A percentile compares a stretch with the other conserved stretches of the same genome.
phyloP scores from a whole-genome alignment of 2,113 vertebrate species.

The Sinocyclocheilus anophthalmus region DNA sequence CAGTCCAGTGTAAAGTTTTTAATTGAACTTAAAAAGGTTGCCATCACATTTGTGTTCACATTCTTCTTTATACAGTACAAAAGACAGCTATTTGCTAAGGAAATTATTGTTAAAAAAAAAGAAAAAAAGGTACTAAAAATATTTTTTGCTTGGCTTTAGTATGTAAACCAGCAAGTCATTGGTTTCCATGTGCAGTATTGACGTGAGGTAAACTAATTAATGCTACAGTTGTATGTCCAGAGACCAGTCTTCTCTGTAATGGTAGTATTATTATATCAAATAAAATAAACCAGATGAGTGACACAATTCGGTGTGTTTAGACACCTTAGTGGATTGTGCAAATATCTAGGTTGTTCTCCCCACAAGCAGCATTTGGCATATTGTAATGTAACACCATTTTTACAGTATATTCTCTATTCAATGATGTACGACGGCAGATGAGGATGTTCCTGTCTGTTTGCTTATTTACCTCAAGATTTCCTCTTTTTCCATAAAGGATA shows the following conservation, averaged over 20 bases:
- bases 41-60: conserved; percentile 94
- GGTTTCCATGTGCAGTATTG: conserved; percentile 98
- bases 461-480: conserved; percentile 99
- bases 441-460: conserved; percentile 92
- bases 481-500: conserved; percentile 92
- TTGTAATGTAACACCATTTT: conserved; percentile 87
- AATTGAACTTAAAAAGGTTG: conserved; percentile 96
- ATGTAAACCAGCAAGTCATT: conserved; percentile 92
- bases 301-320: conserved; percentile 82
- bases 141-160: conserved; percentile 89
- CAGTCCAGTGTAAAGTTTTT: conserved; percentile 99
- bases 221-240: conserved; percentile 90
- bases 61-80: conserved; percentile 91
- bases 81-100: conserved; percentile 89
- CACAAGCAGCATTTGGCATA: conserved; percentile 89
- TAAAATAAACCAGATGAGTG: conserved; percentile 80
- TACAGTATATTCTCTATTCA: conserved; percentile 77
- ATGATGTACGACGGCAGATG: conserved; percentile 83
- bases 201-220: conserved; percentile 94
- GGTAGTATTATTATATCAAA: conserved; percentile 90
- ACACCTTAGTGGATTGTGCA: conserved; percentile 85
- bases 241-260: conserved; percentile 88
- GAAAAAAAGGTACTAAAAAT: conserved; percentile 72
- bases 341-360: conserved; percentile 78
- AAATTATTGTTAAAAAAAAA: conserved; percentile 76